Percentiles rank a stretch among this genome's conserved stretches.
Evolutionary conservation across 2,797 vertebrate genomes (phyloP).

Genomic region (Amniataba percoides): DNA sequence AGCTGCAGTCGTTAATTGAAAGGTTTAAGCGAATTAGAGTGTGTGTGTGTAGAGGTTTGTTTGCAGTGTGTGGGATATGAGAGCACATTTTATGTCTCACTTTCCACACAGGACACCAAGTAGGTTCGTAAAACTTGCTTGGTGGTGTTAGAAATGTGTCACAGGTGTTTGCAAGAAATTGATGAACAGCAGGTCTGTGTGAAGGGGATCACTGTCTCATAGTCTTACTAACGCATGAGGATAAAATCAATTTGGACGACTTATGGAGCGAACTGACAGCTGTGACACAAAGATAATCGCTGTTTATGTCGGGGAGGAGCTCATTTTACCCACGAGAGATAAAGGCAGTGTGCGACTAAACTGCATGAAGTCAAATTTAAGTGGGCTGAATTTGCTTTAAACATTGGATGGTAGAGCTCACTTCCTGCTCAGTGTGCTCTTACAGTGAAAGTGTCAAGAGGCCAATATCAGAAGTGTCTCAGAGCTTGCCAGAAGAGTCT

Average conservation of each 20-base stretch:
- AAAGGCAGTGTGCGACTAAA: background rate
- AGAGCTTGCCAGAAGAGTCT: background rate
- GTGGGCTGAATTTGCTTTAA: background rate
- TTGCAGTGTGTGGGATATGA: background rate
- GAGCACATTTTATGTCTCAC: too few relatives aligned
- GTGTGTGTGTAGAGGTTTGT: too few relatives aligned
- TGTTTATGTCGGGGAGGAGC: background rate
- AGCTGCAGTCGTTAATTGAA: background rate
- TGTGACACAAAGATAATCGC: too few relatives aligned
- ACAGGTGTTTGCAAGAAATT: background rate
- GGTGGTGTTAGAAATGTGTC: background rate
- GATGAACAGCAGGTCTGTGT: background rate
- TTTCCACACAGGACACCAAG: too few relatives aligned
- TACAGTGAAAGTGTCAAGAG: background rate
- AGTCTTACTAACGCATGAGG: background rate
- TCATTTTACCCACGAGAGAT: background rate
- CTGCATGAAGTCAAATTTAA: slow-evolving; percentile 2
- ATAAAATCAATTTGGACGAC: background rate
- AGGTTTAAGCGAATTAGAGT: too few relatives aligned
- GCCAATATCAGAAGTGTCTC: background rate
- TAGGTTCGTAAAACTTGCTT: too few relatives aligned
- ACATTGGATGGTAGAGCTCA: background rate
- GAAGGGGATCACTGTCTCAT: background rate
- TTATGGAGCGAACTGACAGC: too few relatives aligned
- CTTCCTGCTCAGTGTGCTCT: background rate